A percentile compares a stretch with the other conserved stretches of the same genome.
phyloP scores from a whole-genome alignment of 2,888 invertebrate species.

The Dilophus febrilis region DNA sequence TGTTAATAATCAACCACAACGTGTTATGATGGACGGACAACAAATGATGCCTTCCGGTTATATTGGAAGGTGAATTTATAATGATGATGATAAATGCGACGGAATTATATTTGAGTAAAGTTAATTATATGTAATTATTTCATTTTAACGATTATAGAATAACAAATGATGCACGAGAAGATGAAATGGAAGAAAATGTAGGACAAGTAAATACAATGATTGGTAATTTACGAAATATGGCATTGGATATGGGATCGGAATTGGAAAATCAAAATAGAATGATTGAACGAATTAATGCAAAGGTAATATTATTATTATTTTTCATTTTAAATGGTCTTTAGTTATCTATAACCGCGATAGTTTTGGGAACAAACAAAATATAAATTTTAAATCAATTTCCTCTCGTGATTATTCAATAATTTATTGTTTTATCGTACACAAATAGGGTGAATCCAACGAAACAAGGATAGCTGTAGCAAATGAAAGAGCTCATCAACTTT shows the following conservation, averaged over 20 bases:
- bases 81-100: too few relatives aligned
- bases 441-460: slow-evolving; percentile 69
- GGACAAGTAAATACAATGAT: slow-evolving; percentile 95
- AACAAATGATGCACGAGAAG: slow-evolving; percentile 95
- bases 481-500: slow-evolving; percentile 79
- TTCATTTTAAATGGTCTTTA: too few relatives aligned
- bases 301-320: too few relatives aligned
- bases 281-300: slow-evolving; percentile 93
- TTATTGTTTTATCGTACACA: too few relatives aligned
- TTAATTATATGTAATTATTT: too few relatives aligned
- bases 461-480: slow-evolving; percentile 83
- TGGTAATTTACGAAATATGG: slow-evolving; percentile 98
- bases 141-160: too few relatives aligned
- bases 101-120: too few relatives aligned
- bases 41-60: slow-evolving; percentile 86
- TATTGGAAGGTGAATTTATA: slow-evolving; percentile 52
- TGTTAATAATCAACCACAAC: slow-evolving; percentile 84
- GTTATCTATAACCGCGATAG: too few relatives aligned
- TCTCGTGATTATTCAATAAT: too few relatives aligned
- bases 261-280: slow-evolving; percentile 95
- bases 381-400: too few relatives aligned
- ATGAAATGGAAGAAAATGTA: slow-evolving; percentile 99
- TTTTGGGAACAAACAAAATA: too few relatives aligned
- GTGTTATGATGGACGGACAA: slow-evolving; percentile 88
- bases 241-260: slow-evolving; percentile 98